Evolutionary conservation across 1,140 invertebrate species (phyloP), one percentile per base, ranked within the genome.

Genomic region (Macrocentrus cingulum): DNA sequence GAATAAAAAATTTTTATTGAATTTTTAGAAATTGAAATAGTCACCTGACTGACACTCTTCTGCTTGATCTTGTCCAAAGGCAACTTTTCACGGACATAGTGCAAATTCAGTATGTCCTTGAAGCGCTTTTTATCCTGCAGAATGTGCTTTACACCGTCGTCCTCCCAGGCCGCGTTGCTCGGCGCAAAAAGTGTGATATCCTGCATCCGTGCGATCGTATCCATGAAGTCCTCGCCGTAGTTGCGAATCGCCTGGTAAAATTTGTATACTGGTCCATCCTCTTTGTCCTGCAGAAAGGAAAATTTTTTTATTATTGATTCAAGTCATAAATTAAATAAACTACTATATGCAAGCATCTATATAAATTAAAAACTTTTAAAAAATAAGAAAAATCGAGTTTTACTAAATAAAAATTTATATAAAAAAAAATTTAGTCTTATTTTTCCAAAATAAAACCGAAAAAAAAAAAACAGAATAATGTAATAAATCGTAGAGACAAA

Each of bases 141-240:
- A 60, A 91, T 81, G 61, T 85, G 83, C 59, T 88, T 84, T 0
- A 94, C 83, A 34, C 83, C 84, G 3, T 84, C 80, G 55, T 86
- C 82, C 8, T 82, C 75, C 84, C 88, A 88, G 0, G 94, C 94
- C 53, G 88, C 87, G 72, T 96, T 95, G 63, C 89, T 92, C 0
- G 94, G 94, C 0, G 91, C 92, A 71, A 96, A 93, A 16, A 96
- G 80, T 1, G 94, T 95, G 3, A 94, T 82, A 41, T 91, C 87
- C 22, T 84, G 83, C 44, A 85, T 83, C 34, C 82, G 79, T 37
- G 82, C 87, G n/a, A 94, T 84, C 36, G 84, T 84, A 54, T 84
- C 82, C 70, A 91, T 81, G 64, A 94, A 91, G 41, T 89, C 86
- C 29, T 86, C 82, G 6, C 87, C 89, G 57, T 85, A 81, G 65